phyloP scores from a whole-genome alignment of 2,797 vertebrate species.

The Sebastes taczanowskii region DNA sequence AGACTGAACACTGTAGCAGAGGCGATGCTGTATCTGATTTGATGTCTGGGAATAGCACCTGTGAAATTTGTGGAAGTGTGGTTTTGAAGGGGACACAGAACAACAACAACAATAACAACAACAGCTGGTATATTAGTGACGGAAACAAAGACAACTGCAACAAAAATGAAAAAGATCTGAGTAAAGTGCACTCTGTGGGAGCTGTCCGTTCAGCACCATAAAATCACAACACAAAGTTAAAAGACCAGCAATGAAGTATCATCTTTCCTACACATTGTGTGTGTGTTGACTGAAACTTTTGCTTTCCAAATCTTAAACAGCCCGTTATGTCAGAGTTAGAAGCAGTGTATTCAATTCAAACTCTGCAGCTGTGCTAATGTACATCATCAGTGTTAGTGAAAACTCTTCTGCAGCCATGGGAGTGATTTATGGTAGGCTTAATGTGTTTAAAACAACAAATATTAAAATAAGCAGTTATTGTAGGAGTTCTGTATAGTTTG shows the following conservation, averaged over 20 bases:
- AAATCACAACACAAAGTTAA: neutral
- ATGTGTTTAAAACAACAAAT: neutral
- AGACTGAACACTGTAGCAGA: neutral
- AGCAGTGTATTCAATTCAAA: neutral
- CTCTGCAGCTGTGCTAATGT: neutral
- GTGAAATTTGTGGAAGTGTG: neutral
- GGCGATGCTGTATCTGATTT: neutral
- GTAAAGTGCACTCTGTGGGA: neutral
- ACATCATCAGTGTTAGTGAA: neutral
- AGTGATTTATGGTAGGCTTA: neutral
- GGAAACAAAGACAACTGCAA: neutral
- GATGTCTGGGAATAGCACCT: neutral
- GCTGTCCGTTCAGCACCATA: conserved; percentile 32
- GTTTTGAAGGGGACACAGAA: neutral
- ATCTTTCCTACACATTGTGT: neutral
- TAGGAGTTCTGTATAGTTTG: neutral
- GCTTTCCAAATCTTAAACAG: neutral
- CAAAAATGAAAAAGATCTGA: neutral
- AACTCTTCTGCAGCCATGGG: neutral
- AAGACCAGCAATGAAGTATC: neutral
- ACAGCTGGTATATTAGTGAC: neutral
- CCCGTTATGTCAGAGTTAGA: neutral
- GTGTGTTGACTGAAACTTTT: neutral
- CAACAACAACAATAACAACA: neutral
- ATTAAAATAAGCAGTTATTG: conserved; percentile 9